These are phyloP conservation scores for Galaxea fascicularis DNA, from an alignment of 92 coral and sea anemone species.

Conservation along the genomic window DNA sequence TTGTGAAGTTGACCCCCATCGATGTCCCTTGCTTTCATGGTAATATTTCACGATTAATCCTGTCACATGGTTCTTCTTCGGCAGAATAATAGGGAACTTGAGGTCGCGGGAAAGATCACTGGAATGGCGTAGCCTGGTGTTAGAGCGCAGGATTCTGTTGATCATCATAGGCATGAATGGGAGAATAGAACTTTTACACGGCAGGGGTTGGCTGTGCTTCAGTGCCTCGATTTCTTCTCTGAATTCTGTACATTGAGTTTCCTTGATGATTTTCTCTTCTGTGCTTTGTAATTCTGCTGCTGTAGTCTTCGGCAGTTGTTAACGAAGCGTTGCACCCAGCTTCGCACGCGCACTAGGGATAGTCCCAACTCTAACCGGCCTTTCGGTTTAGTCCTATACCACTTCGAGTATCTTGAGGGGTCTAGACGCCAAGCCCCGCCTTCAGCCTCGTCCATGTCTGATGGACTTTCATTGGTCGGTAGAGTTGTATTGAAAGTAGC, in stretches of 20 bases:
- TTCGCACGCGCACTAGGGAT: conserved; percentile 62
- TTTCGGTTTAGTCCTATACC: not conserved
- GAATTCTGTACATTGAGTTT: conserved; percentile 15
- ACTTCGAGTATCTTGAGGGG: not conserved
- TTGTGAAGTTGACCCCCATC: conserved; percentile 69
- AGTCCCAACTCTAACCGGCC: conserved; percentile 23
- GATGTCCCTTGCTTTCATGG: conserved; percentile 56
- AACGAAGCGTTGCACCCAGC: conserved; percentile 65
- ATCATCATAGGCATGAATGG: conserved; percentile 27
- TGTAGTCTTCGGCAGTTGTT: conserved; percentile 42
- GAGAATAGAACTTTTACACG: conserved; percentile 13
- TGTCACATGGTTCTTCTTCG: conserved; percentile 39
- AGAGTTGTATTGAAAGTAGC: conserved; percentile 10
- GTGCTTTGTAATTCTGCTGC: conserved; percentile 30
- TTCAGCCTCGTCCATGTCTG: not conserved
- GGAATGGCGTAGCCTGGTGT: conserved; percentile 47
- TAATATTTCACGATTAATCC: conserved; percentile 35
- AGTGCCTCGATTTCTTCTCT: conserved; percentile 34
- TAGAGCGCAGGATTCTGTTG: conserved; percentile 47
- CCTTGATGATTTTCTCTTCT: not conserved
- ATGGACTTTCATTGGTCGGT: not conserved
- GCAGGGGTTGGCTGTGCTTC: not conserved
- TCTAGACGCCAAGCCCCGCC: not conserved
- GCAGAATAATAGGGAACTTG: conserved; percentile 55
- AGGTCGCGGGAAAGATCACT: conserved; percentile 27